Percentiles rank a stretch among this genome's conserved stretches.
phyloP scores from a whole-genome alignment of 2,797 vertebrate species.

The Nasua narica region DNA sequence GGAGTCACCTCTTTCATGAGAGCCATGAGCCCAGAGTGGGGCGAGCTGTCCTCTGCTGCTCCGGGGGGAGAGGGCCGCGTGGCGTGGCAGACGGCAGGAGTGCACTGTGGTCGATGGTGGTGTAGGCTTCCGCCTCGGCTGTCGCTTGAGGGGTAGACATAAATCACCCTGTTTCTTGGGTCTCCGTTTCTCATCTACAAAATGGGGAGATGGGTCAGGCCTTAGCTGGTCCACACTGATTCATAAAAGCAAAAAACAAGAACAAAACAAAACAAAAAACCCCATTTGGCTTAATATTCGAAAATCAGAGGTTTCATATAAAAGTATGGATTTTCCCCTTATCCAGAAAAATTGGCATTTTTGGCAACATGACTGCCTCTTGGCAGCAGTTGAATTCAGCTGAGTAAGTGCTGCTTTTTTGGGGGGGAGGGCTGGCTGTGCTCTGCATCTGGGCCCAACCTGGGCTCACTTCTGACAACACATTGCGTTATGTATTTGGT shows the following conservation, averaged over 20 bases:
- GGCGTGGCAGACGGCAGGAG: fast-evolving
- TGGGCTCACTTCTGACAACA: background rate
- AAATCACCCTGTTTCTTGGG: background rate
- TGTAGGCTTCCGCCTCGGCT: background rate
- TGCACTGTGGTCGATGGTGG: fast-evolving
- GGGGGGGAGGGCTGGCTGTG: no score
- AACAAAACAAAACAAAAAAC: background rate
- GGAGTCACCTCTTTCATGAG: background rate
- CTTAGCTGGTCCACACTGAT: background rate
- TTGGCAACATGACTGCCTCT: background rate
- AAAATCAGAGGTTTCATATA: background rate
- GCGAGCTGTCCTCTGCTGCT: background rate
- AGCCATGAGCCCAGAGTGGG: no score
- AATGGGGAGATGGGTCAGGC: background rate
- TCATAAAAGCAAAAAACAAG: background rate
- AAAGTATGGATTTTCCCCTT: background rate
- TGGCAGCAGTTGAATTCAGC: background rate
- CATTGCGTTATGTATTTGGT: background rate
- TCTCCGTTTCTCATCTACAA: background rate
- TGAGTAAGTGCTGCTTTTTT: background rate
- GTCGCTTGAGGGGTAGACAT: background rate
- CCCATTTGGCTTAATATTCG: background rate
- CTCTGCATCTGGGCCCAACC: background rate
- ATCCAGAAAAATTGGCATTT: background rate
- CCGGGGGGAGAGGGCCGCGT: no score